These are phyloP conservation scores for Rhinichthys klamathensis DNA, from an alignment of 2,113 vertebrate species.

Conservation along the genomic window DNA sequence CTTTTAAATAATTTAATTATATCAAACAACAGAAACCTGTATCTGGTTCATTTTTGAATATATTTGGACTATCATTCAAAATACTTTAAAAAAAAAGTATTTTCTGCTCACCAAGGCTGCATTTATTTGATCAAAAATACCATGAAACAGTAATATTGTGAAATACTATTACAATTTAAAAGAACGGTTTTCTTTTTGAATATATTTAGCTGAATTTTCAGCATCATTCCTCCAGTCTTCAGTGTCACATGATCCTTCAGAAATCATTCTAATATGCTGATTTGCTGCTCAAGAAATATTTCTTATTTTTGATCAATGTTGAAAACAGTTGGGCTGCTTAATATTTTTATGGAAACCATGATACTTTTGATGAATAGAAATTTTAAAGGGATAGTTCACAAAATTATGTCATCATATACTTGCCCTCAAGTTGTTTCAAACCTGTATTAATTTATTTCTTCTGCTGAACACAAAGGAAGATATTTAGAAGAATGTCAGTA, in stretches of 20 bases:
- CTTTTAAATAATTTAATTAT: no score
- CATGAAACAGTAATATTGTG: not conserved
- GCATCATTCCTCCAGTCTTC: not conserved
- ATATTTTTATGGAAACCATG: not conserved
- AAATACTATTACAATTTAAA: not conserved
- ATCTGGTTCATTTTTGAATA: no score
- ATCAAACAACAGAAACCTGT: no score
- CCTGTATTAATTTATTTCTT: no score
- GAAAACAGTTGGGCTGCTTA: not conserved
- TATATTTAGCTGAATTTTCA: not conserved
- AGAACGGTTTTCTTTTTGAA: not conserved
- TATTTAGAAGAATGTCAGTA: no score
- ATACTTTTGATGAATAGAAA: no score
- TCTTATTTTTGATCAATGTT: not conserved
- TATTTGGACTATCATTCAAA: no score
- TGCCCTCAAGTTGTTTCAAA: no score
- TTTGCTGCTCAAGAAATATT: not conserved
- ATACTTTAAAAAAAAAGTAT: not conserved
- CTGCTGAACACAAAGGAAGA: no score
- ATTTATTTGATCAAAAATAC: not conserved
- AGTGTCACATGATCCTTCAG: not conserved
- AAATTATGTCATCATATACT: no score
- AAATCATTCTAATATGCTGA: not conserved
- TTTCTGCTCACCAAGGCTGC: not conserved
- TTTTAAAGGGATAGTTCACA: no score